Percentiles rank a stretch among this genome's conserved stretches.
These are phyloP conservation scores for Belonocnema kinseyi DNA, from an alignment of 1,140 invertebrate species.

Conservation along the genomic window DNA sequence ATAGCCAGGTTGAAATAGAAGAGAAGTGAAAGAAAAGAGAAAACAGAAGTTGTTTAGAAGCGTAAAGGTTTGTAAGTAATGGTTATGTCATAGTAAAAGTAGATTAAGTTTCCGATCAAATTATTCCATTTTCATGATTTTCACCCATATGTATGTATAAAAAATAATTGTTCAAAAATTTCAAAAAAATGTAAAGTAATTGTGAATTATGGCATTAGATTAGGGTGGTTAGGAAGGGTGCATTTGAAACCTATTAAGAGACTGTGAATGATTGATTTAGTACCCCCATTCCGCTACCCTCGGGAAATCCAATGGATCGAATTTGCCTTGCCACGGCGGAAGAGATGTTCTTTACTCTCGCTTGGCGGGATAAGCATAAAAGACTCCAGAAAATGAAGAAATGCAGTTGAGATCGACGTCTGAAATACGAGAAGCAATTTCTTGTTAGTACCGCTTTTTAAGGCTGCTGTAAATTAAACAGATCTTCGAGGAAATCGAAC, in stretches of 20 bases:
- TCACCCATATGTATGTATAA: neutral
- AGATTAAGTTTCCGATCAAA: no score
- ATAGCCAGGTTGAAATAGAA: no score
- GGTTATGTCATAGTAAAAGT: no score
- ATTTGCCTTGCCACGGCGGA: constrained; percentile 63
- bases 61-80: no score
- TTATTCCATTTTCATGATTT: no score
- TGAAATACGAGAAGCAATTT: constrained; percentile 44
- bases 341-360: constrained; percentile 50
- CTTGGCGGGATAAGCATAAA: constrained; percentile 37
- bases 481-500: no score
- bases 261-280: constrained; percentile 57
- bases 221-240: constrained; percentile 10
- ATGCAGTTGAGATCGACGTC: constrained; percentile 42
- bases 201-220: constrained; percentile 30
- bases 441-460: neutral
- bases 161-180: neutral
- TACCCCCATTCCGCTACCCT: constrained; percentile 67
- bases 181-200: neutral
- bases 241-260: constrained; percentile 37
- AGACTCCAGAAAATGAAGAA: constrained; percentile 45
- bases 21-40: no score
- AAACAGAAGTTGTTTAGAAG: no score
- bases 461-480: neutral
- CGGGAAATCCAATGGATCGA: constrained; percentile 66